Base-by-base conservation (phyloP, 1,140 invertebrate genomes). In the Listronotus bonariensis region DNA sequence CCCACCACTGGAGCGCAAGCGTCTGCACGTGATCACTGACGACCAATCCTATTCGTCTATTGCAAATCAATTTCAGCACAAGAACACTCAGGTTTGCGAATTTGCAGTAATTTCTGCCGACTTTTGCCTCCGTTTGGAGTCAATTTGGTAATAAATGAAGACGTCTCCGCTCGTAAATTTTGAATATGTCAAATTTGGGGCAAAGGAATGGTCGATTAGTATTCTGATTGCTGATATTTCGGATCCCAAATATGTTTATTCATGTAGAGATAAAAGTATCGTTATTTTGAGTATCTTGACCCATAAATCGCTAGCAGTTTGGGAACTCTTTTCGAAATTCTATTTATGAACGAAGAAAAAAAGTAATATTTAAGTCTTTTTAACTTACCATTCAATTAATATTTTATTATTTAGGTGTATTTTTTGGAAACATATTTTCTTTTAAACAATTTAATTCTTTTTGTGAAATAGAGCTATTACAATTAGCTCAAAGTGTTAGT, bases 41-140 rank as follows among this genome's bases (percentile, higher is more conserved):
- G 10, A 40, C 57, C 57, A 60, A 60, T 51, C 34, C 14, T 14
- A 38, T 32, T 5, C 9, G 31, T 34, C 31, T 48, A 11, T 42
- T 48, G 46, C 43, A 59, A 59, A 59, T 59, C 56, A 59, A 59
- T 59, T 59, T 46, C 36, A 17, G 46, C 41, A 48, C 20, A n/a
- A 45, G 38, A 18, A 31, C 49, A 26, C 57, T 46, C 55, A 46
- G 55, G 55, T 58, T 58, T 58, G 49, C 8, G 41, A 53, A 53
- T 53, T 42, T 41, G 59, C 15, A 51, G 49, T 61, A 43, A 53
- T 43, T 43, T 53, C 59, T 31, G 48, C 20, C 59, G 40, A 52
- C 20, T 42, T 42, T 53, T 17, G 49, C 12, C 55, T 49, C 45
- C 11, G 34, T 49, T 58, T 34, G 55, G 55, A 58, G 45, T 60